Percentiles rank a stretch among this genome's conserved stretches.
phyloP scores from a whole-genome alignment of 2,888 invertebrate species.

The Amphipyra berbera region DNA sequence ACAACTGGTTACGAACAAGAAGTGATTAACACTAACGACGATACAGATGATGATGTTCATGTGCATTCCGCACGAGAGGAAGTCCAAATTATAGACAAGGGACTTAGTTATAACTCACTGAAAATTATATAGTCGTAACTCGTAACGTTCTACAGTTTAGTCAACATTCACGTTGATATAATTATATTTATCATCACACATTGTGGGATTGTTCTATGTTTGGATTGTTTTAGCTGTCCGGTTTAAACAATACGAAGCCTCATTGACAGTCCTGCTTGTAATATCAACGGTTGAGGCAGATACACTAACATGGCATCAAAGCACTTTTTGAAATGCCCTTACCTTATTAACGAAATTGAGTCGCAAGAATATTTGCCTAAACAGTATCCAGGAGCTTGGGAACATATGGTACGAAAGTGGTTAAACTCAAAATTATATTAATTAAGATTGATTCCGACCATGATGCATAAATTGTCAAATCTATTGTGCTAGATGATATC shows the following conservation, averaged over 20 bases:
- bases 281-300: not conserved
- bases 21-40: slow-evolving; percentile 62
- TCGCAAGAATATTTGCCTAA: too few species aligned
- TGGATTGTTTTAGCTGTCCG: slow-evolving; percentile 3
- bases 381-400: too few species aligned
- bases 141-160: slow-evolving; percentile 15
- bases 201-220: slow-evolving; percentile 9
- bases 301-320: slow-evolving; percentile 1
- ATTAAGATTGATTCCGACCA: not conserved
- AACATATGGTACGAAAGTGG: too few species aligned
- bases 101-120: slow-evolving; percentile 13
- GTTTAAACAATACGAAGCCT: slow-evolving; percentile 7
- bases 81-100: slow-evolving; percentile 46
- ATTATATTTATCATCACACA: not conserved
- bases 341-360: too few species aligned
- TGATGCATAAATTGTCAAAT: not conserved
- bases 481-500: slow-evolving; percentile 10
- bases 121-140: slow-evolving; percentile 6
- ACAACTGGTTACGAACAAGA: slow-evolving; percentile 70
- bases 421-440: too few species aligned
- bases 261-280: not conserved
- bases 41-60: slow-evolving; percentile 39
- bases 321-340: not conserved
- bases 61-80: slow-evolving; percentile 29
- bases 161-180: slow-evolving; percentile 19